Percentiles rank a stretch among this genome's conserved stretches.
phyloP scores from a whole-genome alignment of 2,113 vertebrate species.

The Ptilonorhynchus violaceus region DNA sequence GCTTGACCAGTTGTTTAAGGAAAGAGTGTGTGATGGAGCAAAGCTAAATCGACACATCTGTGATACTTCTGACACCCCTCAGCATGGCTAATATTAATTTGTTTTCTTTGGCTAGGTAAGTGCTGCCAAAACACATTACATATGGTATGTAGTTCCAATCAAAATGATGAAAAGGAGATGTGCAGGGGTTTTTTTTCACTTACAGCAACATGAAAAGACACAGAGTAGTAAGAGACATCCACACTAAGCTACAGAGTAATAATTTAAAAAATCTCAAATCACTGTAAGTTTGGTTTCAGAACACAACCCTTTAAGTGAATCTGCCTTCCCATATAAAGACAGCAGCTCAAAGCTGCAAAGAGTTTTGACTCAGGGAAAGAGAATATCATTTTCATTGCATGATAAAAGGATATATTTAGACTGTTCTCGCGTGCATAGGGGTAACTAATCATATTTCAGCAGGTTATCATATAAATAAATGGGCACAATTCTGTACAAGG shows the following conservation, averaged over 20 bases:
- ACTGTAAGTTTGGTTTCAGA: neutral
- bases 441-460: neutral
- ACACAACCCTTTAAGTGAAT: neutral
- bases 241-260: neutral
- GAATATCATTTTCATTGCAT: neutral
- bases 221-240: neutral
- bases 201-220: slow-evolving; percentile 18
- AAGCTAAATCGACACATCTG: slow-evolving; percentile 73
- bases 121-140: slow-evolving; percentile 73
- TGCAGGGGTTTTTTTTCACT: neutral
- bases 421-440: neutral
- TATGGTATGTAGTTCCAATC: slow-evolving; percentile 70
- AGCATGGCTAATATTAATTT: slow-evolving; percentile 78
- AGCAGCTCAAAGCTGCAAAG: neutral
- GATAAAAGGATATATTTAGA: neutral
- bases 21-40: slow-evolving; percentile 66
- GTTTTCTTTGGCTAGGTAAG: slow-evolving; percentile 79
- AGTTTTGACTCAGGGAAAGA: neutral
- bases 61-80: slow-evolving; percentile 74
- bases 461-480: neutral
- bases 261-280: neutral
- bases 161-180: slow-evolving; percentile 66
- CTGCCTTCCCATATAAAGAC: neutral
- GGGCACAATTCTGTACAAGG: neutral
- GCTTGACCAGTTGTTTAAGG: slow-evolving; percentile 71